Evolutionary conservation across 2,888 invertebrate genomes (phyloP).

Genomic region (Brachypterus glaber): DNA sequence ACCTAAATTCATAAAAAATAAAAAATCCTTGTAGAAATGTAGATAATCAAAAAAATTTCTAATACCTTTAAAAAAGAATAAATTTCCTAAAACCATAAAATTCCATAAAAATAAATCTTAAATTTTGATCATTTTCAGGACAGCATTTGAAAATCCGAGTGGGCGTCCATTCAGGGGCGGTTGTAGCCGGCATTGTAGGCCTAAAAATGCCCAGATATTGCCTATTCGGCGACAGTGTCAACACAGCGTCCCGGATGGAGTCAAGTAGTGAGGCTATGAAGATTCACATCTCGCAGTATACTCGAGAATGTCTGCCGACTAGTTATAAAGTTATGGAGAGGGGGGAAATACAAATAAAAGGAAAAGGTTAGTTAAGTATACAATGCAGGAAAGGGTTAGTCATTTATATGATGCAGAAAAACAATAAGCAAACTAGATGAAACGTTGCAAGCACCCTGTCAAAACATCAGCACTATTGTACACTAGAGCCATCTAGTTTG

Average conservation of each 20-base stretch:
- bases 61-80: too few relatives aligned
- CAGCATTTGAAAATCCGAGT: constrained; percentile 74
- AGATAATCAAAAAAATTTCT: too few relatives aligned
- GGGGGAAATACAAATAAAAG: constrained; percentile 82
- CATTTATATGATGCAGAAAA: too few relatives aligned
- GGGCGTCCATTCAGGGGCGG: constrained; percentile 84
- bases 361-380: constrained; percentile 69
- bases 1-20: too few relatives aligned
- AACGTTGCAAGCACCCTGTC: too few relatives aligned
- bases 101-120: too few relatives aligned
- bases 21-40: too few relatives aligned
- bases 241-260: constrained; percentile 88
- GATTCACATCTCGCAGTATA: constrained; percentile 89
- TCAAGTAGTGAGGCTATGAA: constrained; percentile 88
- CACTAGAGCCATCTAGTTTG: too few relatives aligned
- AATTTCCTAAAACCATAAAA: not conserved
- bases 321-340: constrained; percentile 67
- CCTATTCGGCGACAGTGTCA: constrained; percentile 84
- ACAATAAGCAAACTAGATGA: too few relatives aligned
- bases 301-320: constrained; percentile 63
- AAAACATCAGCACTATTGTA: too few relatives aligned
- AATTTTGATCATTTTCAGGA: constrained; percentile 51
- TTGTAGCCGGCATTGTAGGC: constrained; percentile 90
- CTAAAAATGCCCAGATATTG: constrained; percentile 87
- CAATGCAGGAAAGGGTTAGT: too few relatives aligned